Conservation (phyloP, 2,113 vertebrate species). For the Heterotis niloticus region DNA sequence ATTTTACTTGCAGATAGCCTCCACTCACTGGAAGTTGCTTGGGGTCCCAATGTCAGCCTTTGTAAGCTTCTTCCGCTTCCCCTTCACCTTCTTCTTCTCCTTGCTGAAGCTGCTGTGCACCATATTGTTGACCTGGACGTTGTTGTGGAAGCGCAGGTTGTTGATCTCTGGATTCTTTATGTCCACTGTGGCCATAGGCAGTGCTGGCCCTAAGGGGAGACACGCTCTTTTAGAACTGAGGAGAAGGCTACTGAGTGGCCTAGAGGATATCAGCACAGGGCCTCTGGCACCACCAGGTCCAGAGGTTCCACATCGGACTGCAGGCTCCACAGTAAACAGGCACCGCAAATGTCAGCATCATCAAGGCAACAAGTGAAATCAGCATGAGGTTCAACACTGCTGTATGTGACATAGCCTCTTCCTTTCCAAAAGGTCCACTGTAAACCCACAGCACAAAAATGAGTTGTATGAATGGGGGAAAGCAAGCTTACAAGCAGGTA, state of each 20-base stretch:
- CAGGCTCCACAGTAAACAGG: too few species aligned
- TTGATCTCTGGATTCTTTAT: conserved; percentile 99
- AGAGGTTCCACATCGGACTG: too few species aligned
- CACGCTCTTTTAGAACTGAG: neutral
- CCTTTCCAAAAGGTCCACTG: too few species aligned
- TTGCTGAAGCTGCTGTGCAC: conserved; percentile 79
- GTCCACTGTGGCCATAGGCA: conserved; percentile 95
- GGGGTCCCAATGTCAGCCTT: conserved; percentile 98
- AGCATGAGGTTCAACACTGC: neutral
- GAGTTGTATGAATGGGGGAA: too few species aligned
- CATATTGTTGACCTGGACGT: conserved; percentile 82
- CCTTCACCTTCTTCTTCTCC: conserved; percentile 89
- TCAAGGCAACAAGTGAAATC: neutral
- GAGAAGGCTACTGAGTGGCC: neutral
- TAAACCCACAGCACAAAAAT: too few species aligned
- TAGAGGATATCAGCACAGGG: neutral
- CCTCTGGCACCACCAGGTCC: too few species aligned
- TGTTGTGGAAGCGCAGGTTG: conserved; percentile 82
- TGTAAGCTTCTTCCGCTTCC: conserved; percentile 89
- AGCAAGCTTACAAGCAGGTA: neutral
- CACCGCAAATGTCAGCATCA: too few species aligned
- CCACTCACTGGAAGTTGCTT: conserved; percentile 94
- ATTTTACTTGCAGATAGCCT: too few species aligned
- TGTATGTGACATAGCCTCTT: too few species aligned
- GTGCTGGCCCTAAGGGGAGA: conserved; percentile 72